phyloP scores from a whole-genome alignment of 1,140 invertebrate species.

The Hermatobates lingyangjiaoensis region DNA sequence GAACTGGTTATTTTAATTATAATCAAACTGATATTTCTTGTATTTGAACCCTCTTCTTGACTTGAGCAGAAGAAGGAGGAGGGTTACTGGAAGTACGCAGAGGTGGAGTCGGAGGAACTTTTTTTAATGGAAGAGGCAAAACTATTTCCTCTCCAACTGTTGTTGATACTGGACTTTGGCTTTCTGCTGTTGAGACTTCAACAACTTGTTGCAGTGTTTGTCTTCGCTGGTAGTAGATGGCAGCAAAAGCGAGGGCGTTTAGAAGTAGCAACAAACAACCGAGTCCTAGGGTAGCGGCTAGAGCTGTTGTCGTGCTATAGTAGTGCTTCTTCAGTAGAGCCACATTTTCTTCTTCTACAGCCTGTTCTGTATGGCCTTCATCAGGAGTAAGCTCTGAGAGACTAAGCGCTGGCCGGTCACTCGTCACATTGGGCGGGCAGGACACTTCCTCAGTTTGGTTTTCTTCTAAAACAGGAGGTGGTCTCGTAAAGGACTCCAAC shows the following conservation, averaged over 20 bases:
- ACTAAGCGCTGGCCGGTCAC: slow-evolving; percentile 22
- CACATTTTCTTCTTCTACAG: slow-evolving; percentile 27
- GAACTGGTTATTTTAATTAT: too few species aligned
- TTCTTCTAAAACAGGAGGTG: slow-evolving; percentile 26
- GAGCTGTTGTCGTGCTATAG: slow-evolving; percentile 53
- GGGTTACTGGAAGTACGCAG: slow-evolving; percentile 24
- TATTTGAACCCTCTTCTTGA: slow-evolving; percentile 43
- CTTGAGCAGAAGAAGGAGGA: slow-evolving; percentile 25
- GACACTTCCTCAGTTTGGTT: slow-evolving; percentile 20
- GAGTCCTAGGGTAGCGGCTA: slow-evolving; percentile 75
- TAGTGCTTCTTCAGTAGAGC: slow-evolving; percentile 33
- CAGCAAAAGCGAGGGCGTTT: slow-evolving; percentile 72
- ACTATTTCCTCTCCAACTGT: neutral
- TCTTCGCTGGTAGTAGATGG: slow-evolving; percentile 56
- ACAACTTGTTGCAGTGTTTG: slow-evolving; percentile 20
- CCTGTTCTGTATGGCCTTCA: slow-evolving; percentile 24
- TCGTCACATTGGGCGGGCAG: slow-evolving; percentile 26
- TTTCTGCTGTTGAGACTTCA: slow-evolving; percentile 24
- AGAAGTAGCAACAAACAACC: slow-evolving; percentile 69
- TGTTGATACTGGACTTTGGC: neutral
- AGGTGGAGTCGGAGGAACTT: slow-evolving; percentile 26
- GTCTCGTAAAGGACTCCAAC: slow-evolving; percentile 35
- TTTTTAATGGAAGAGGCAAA: slow-evolving; percentile 25
- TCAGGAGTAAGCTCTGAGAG: slow-evolving; percentile 19
- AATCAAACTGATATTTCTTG: slow-evolving; percentile 46